Conservation (phyloP, 1,140 invertebrate genomes). For the Chrysopa pallens region DNA sequence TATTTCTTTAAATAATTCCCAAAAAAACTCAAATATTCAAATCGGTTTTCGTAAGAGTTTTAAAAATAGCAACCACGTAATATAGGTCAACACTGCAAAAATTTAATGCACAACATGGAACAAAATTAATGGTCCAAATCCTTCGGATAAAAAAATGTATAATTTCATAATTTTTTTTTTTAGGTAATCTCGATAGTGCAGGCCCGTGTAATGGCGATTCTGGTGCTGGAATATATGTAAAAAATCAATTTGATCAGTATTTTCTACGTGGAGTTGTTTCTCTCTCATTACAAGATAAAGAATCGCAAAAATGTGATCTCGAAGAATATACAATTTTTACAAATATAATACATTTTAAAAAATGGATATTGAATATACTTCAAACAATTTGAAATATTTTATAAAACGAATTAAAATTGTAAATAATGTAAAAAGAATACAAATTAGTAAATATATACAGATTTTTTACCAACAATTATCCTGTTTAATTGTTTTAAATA, state of each 20-base stretch:
- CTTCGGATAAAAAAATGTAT: neutral
- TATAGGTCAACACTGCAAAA: too few relatives aligned
- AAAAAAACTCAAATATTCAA: neutral
- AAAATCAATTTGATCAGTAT: conserved; percentile 16
- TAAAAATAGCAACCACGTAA: too few relatives aligned
- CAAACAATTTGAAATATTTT: too few relatives aligned
- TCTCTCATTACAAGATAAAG: conserved; percentile 19
- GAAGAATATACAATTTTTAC: conserved; percentile 28
- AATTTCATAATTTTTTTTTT: conserved; percentile 10
- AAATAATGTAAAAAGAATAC: too few relatives aligned
- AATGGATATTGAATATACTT: too few relatives aligned
- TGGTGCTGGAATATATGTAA: conserved; percentile 14
- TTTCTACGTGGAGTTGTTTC: conserved; percentile 30
- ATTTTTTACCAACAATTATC: too few relatives aligned
- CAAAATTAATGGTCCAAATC: too few relatives aligned
- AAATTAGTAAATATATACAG: too few relatives aligned
- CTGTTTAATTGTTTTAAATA: too few relatives aligned
- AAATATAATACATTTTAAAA: conserved; percentile 15
- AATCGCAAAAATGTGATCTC: conserved; percentile 24
- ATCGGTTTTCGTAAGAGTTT: neutral
- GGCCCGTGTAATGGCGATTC: conserved; percentile 18
- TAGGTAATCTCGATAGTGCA: conserved; percentile 14
- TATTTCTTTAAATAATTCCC: neutral
- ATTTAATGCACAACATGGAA: too few relatives aligned
- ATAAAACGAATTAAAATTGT: too few relatives aligned